phyloP scores from a whole-genome alignment of 2,797 vertebrate species.

The Setipinna tenuifilis region DNA sequence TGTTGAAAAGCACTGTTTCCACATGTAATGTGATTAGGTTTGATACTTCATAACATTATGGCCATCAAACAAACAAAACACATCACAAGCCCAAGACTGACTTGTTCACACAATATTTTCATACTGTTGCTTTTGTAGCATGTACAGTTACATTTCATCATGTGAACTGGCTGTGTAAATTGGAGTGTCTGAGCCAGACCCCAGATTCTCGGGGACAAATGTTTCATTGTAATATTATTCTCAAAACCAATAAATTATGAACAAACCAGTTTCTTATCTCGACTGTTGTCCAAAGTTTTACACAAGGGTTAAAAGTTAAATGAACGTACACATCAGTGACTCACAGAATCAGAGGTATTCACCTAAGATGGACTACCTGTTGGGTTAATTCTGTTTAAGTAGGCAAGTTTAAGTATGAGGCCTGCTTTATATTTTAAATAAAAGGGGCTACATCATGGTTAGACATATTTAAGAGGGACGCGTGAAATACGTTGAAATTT shows the following conservation, averaged over 20 bases:
- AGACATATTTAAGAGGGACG: too few species aligned
- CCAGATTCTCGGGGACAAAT: background rate
- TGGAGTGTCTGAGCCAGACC: background rate
- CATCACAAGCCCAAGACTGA: background rate
- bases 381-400: too few species aligned
- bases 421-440: too few species aligned
- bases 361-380: too few species aligned
- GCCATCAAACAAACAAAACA: background rate
- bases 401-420: too few species aligned
- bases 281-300: background rate
- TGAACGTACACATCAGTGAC: background rate
- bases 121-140: background rate
- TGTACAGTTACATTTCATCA: background rate
- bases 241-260: constrained; percentile 3
- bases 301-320: background rate
- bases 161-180: background rate
- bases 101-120: background rate
- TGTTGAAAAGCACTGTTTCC: background rate
- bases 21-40: background rate
- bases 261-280: background rate
- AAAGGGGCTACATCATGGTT: too few species aligned
- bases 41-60: background rate
- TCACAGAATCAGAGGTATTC: too few species aligned
- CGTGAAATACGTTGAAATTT: too few species aligned
- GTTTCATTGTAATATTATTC: background rate